A percentile compares a stretch with the other conserved stretches of the same genome.
phyloP scores from a whole-genome alignment of 2,888 invertebrate genomes.

The Crepidodera aurea region DNA sequence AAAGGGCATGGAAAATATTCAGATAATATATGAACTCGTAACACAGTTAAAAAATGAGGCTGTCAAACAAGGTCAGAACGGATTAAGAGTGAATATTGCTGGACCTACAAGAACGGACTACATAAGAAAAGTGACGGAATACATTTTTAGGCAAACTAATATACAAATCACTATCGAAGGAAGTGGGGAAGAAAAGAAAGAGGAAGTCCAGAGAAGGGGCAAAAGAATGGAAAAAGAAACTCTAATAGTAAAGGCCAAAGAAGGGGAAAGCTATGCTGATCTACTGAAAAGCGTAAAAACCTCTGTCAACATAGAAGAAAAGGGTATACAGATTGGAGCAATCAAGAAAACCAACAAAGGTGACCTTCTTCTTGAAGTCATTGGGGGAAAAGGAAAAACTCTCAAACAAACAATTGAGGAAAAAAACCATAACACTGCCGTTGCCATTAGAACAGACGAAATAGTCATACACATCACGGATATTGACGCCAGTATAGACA shows the following conservation, averaged over 20 bases:
- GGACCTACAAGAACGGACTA: background rate
- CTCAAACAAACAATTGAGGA: slow-evolving; percentile 24
- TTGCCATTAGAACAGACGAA: slow-evolving; percentile 11
- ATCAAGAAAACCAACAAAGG: slow-evolving; percentile 16
- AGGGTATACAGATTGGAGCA: slow-evolving; percentile 3
- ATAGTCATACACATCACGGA: slow-evolving; percentile 10
- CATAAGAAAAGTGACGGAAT: slow-evolving; percentile 6
- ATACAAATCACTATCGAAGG: too few relatives aligned
- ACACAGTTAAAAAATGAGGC: slow-evolving; percentile 9
- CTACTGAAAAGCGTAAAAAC: slow-evolving; percentile 1
- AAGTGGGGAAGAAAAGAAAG: background rate
- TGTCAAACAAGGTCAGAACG: background rate
- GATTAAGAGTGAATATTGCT: background rate
- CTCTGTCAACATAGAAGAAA: slow-evolving; percentile 22
- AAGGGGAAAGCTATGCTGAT: slow-evolving; percentile 14
- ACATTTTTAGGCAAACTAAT: background rate
- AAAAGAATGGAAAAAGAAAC: slow-evolving; percentile 6
- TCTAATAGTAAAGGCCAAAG: slow-evolving; percentile 1
- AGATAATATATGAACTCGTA: background rate
- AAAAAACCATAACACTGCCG: background rate
- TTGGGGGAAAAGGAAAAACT: slow-evolving; percentile 7
- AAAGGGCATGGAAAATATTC: background rate
- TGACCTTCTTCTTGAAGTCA: slow-evolving; percentile 11
- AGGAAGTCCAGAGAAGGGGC: background rate
- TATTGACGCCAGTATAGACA: slow-evolving; percentile 15